A percentile compares a stretch with the other conserved stretches of the same genome.
phyloP scores from a whole-genome alignment of 2,113 vertebrate species.

The Agapornis roseicollis region DNA sequence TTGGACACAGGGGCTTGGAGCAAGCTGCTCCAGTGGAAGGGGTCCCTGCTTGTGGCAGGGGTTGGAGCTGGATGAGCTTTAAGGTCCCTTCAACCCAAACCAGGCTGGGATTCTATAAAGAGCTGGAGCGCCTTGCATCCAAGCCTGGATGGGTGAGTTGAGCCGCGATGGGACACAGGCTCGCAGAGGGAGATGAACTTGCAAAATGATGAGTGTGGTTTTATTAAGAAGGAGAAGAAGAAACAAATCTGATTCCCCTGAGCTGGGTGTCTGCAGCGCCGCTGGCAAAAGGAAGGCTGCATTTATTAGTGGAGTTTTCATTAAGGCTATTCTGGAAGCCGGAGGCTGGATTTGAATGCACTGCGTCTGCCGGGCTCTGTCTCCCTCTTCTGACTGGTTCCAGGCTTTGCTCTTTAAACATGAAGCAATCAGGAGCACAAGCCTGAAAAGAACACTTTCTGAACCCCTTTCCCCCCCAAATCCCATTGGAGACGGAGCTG shows the following conservation, averaged over 20 bases:
- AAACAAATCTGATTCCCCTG: background rate
- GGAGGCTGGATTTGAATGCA: background rate
- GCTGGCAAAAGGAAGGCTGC: background rate
- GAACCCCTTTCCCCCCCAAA: accelerated
- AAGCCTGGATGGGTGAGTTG: accelerated
- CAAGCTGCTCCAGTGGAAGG: background rate
- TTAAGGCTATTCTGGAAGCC: accelerated
- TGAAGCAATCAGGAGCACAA: background rate
- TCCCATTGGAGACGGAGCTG: accelerated
- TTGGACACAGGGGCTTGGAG: too few species aligned
- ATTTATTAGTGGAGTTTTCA: accelerated
- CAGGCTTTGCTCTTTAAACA: accelerated
- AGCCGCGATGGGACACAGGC: accelerated
- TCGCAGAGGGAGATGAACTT: background rate
- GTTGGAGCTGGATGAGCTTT: background rate
- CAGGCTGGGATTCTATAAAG: background rate
- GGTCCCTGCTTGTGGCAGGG: background rate
- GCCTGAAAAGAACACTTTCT: background rate
- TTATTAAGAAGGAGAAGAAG: background rate
- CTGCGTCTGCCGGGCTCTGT: background rate
- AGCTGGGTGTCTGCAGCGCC: background rate
- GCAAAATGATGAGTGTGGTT: background rate
- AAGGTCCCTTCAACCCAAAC: background rate
- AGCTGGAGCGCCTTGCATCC: accelerated
- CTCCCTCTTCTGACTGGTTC: conserved; percentile 30